phyloP scores from a whole-genome alignment of 2,113 vertebrate genomes.

The Ptychochromis oligacanthus region DNA sequence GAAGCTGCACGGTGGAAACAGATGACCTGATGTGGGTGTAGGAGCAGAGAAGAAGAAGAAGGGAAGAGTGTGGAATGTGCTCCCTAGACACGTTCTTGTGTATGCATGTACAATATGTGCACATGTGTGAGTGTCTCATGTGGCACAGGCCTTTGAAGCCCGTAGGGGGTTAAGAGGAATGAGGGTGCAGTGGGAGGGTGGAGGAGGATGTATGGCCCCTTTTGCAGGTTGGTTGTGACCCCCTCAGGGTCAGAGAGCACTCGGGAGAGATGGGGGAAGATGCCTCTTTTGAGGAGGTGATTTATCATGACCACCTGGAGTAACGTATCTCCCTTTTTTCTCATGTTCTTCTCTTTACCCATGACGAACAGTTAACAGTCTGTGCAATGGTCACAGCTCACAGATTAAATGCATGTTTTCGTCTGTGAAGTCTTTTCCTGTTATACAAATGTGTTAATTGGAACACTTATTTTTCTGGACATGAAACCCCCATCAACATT shows the following conservation, averaged over 20 bases:
- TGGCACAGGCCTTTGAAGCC: conserved; percentile 74
- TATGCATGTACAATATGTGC: neutral
- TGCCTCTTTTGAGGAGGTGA: conserved; percentile 71
- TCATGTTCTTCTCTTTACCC: conserved; percentile 28
- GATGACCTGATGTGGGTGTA: conserved; percentile 34
- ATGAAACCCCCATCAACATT: neutral
- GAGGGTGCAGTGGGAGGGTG: conserved; percentile 36
- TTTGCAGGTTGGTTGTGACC: conserved; percentile 64
- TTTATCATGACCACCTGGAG: conserved; percentile 79
- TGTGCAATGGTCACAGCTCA: conserved; percentile 30
- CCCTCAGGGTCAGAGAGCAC: conserved; percentile 64
- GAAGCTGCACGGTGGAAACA: conserved; percentile 36
- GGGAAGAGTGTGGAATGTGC: conserved; percentile 45
- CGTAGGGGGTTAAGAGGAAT: conserved; percentile 63
- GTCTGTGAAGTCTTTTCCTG: conserved; percentile 9
- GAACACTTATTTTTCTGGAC: conserved; percentile 1
- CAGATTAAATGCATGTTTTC: conserved; percentile 23
- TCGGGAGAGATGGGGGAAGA: conserved; percentile 59
- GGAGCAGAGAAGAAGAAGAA: neutral
- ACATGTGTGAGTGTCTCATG: conserved; percentile 44
- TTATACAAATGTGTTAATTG: conserved; percentile 26
- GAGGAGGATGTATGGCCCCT: conserved; percentile 68
- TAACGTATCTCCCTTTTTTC: conserved; percentile 51
- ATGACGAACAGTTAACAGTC: conserved; percentile 12
- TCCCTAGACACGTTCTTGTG: conserved; percentile 3